Percentiles rank a stretch among this genome's conserved stretches.
These are phyloP conservation scores for Conus canariensis DNA, from an alignment of 2,888 invertebrate genomes.

Conservation along the genomic window DNA sequence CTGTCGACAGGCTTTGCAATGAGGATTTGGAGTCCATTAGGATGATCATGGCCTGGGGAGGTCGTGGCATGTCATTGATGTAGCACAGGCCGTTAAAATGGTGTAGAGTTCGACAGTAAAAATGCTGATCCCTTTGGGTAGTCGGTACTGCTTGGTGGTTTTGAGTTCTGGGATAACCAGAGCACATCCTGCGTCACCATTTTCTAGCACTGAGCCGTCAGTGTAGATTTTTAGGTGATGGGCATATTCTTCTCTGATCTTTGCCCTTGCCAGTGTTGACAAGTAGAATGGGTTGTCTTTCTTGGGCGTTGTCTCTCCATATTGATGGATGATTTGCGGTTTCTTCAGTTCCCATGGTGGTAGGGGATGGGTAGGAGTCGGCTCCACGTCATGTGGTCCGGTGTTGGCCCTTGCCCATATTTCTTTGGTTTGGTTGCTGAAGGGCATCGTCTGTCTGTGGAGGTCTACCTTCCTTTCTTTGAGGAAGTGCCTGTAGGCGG, in stretches of 20 bases:
- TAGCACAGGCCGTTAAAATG: not conserved
- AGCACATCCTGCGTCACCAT: not conserved
- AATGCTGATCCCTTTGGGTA: not conserved
- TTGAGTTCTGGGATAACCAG: not conserved
- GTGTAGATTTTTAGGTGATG: not conserved
- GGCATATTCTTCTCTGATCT: not conserved
- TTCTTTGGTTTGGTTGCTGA: not conserved
- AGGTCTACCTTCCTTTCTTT: not conserved
- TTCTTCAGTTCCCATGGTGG: not conserved
- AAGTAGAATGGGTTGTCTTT: not conserved
- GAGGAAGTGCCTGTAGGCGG: not conserved
- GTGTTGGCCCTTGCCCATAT: not conserved
- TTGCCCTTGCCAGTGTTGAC: not conserved
- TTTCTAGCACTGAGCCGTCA: not conserved
- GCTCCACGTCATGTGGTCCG: not conserved
- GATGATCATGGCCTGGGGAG: not conserved
- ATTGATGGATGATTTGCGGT: not conserved
- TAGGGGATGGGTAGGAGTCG: not conserved
- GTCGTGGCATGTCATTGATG: not conserved
- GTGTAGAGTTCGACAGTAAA: not conserved
- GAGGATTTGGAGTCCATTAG: not conserved
- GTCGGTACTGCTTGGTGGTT: not conserved
- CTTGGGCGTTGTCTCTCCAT: not conserved
- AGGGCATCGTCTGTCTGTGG: not conserved
- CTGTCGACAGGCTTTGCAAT: not conserved